Conservation (phyloP, 2,113 vertebrate genomes). For the Ptilonorhynchus violaceus region DNA sequence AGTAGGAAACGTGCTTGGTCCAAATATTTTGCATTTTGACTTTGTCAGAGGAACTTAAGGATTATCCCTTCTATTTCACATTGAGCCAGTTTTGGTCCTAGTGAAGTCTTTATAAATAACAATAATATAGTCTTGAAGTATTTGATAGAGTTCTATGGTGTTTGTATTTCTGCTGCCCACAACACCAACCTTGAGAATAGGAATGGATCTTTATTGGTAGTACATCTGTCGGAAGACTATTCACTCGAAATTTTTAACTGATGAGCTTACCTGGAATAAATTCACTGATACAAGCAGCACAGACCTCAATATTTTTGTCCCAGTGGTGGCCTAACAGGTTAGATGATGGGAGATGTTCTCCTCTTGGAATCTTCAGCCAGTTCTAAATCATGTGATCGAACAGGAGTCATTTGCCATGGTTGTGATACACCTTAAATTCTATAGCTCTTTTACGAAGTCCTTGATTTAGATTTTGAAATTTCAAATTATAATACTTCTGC, state of each 20-base stretch:
- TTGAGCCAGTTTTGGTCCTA: neutral
- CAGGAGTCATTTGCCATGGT: neutral
- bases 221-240: neutral
- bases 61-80: neutral
- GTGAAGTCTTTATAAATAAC: neutral
- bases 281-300: neutral
- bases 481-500: neutral
- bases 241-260: neutral
- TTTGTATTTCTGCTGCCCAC: neutral
- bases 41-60: neutral
- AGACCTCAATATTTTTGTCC: neutral
- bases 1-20: neutral
- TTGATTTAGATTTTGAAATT: neutral
- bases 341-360: neutral
- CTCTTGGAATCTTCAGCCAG: neutral
- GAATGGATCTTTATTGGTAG: neutral
- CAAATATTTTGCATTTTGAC: neutral
- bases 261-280: neutral
- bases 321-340: neutral
- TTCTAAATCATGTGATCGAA: neutral
- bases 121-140: neutral
- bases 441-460: fast-evolving
- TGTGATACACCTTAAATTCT: neutral
- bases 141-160: neutral
- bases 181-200: neutral